Evolutionary conservation across 2,888 invertebrate species (phyloP).

Genomic region (Glaucopsyche alexis): DNA sequence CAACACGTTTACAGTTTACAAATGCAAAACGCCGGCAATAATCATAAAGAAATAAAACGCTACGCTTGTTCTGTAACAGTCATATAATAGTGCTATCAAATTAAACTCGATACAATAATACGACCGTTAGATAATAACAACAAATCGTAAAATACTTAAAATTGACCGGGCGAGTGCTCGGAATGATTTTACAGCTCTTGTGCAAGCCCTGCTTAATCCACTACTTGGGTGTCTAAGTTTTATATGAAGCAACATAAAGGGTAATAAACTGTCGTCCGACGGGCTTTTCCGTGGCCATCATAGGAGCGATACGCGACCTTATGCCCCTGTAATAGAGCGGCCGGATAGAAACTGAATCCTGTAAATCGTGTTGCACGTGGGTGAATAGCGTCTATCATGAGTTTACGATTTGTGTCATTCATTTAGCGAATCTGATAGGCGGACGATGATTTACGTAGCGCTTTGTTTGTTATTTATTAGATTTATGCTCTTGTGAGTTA

Average conservation of each 20-base stretch:
- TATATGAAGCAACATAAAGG: slow-evolving; percentile 63
- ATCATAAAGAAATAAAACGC: slow-evolving; percentile 33
- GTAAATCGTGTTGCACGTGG: slow-evolving; percentile 55
- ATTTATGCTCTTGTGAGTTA: slow-evolving; percentile 28
- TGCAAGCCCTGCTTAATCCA: slow-evolving; percentile 66
- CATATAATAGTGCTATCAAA: slow-evolving; percentile 36
- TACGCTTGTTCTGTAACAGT: slow-evolving; percentile 17
- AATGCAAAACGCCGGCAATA: slow-evolving; percentile 24
- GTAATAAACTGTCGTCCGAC: slow-evolving; percentile 55
- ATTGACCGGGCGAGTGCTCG: slow-evolving; percentile 58
- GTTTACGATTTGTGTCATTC: slow-evolving; percentile 68
- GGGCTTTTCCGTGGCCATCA: slow-evolving; percentile 32
- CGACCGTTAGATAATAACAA: slow-evolving; percentile 65
- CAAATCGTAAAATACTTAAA: slow-evolving; percentile 71
- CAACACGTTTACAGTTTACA: not conserved
- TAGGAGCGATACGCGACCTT: slow-evolving; percentile 46
- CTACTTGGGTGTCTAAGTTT: slow-evolving; percentile 77
- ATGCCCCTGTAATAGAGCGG: slow-evolving; percentile 34
- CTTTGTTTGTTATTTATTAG: slow-evolving; percentile 33
- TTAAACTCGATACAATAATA: slow-evolving; percentile 43
- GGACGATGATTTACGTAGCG: slow-evolving; percentile 51
- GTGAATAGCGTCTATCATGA: slow-evolving; percentile 63
- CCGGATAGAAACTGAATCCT: too few species aligned
- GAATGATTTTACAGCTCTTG: slow-evolving; percentile 57
- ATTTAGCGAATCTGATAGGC: slow-evolving; percentile 68